phyloP scores from a whole-genome alignment of 2,888 invertebrate species.

The Drosophila limbata region DNA sequence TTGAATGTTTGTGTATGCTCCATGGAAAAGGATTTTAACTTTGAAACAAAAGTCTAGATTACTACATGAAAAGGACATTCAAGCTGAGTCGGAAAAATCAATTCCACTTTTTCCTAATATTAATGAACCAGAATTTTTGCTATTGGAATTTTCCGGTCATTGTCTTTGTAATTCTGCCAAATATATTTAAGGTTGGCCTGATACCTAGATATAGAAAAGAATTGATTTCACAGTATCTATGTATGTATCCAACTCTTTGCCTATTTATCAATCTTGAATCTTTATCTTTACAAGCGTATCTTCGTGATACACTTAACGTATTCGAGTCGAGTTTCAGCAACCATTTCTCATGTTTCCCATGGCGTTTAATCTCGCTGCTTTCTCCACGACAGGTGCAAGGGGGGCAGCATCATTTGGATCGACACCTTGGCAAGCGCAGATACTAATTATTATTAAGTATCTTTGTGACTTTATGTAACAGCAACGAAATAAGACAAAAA shows the following conservation, averaged over 20 bases:
- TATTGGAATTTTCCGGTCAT: too few relatives aligned
- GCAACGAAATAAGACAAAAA: constrained; percentile 29
- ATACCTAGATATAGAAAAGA: background rate
- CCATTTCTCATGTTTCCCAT: constrained; percentile 37
- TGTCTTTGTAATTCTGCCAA: background rate
- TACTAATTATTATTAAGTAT: constrained; percentile 78
- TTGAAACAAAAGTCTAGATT: too few relatives aligned
- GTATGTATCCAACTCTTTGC: background rate
- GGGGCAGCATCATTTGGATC: constrained; percentile 59
- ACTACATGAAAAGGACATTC: too few relatives aligned
- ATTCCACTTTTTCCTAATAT: too few relatives aligned
- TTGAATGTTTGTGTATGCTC: too few relatives aligned
- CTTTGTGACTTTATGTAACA: constrained; percentile 72
- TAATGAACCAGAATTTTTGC: too few relatives aligned
- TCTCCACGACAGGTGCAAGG: constrained; percentile 51
- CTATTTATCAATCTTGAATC: background rate
- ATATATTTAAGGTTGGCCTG: background rate
- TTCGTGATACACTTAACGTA: constrained; percentile 7
- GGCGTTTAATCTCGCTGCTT: constrained; percentile 58
- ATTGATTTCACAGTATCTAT: background rate
- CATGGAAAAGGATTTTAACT: too few relatives aligned
- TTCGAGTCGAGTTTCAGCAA: background rate
- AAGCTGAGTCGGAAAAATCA: too few relatives aligned
- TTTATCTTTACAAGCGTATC: background rate
- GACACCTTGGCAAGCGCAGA: constrained; percentile 71